Evolutionary conservation across 2,888 invertebrate genomes (phyloP).

Genomic region (Alloscopus bannaensis): DNA sequence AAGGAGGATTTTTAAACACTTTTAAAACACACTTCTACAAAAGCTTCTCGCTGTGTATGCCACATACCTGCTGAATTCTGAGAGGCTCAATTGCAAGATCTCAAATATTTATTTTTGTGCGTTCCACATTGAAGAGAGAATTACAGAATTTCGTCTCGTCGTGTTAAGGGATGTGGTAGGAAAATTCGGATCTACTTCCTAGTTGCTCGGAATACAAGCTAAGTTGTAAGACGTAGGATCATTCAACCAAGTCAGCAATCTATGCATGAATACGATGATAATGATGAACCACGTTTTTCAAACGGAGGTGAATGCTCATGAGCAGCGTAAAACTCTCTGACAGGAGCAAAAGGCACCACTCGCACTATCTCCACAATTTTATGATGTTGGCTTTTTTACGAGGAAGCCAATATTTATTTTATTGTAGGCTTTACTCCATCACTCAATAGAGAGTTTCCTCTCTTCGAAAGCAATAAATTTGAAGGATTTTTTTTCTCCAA

Average conservation of each 20-base stretch:
- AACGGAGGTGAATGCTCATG: too few relatives aligned
- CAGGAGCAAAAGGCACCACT: neutral
- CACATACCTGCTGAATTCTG: conserved; percentile 12
- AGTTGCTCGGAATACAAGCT: too few relatives aligned
- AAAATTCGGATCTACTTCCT: too few relatives aligned
- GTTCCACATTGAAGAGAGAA: too few relatives aligned
- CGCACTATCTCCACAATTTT: conserved; percentile 26
- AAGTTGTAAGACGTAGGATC: too few relatives aligned
- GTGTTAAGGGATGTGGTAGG: too few relatives aligned
- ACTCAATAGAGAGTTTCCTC: conserved; percentile 8
- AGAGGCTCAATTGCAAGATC: neutral
- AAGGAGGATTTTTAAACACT: neutral
- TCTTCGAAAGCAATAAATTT: conserved; percentile 19
- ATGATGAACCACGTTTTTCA: too few relatives aligned
- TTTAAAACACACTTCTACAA: neutral
- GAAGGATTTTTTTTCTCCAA: neutral
- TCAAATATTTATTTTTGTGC: conserved; percentile 11
- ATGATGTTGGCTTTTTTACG: conserved; percentile 50
- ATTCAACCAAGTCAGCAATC: too few relatives aligned
- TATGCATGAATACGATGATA: too few relatives aligned
- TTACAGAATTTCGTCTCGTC: too few relatives aligned
- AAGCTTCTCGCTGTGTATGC: too few relatives aligned
- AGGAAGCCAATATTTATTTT: conserved; percentile 57
- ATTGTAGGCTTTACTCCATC: conserved; percentile 32
- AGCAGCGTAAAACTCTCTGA: too few relatives aligned